These are phyloP conservation scores for Meandrusa payeni DNA, from an alignment of 2,888 invertebrate species.

Conservation along the genomic window DNA sequence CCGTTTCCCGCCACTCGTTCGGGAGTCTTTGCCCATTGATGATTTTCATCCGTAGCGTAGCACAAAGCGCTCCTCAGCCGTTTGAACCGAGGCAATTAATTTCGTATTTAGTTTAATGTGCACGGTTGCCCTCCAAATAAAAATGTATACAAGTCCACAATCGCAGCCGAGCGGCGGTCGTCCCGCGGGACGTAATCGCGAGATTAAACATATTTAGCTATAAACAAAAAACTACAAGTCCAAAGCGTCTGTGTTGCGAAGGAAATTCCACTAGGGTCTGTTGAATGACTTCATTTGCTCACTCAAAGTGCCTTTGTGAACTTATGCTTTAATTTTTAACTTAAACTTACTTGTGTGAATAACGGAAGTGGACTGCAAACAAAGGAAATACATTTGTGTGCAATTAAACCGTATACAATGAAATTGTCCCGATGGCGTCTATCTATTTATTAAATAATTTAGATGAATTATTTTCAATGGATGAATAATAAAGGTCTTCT, in stretches of 20 bases:
- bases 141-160: conserved; percentile 3
- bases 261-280: conserved; percentile 7
- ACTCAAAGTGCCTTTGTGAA: conserved; percentile 17
- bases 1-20: conserved; percentile 23
- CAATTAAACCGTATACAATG: too few species aligned
- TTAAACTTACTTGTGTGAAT: conserved; percentile 13
- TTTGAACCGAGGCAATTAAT: conserved; percentile 19
- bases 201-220: conserved; percentile 20
- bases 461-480: too few species aligned
- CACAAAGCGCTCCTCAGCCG: conserved; percentile 16
- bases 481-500: too few species aligned
- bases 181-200: conserved; percentile 15
- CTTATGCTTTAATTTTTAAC: conserved; percentile 11
- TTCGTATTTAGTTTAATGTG: conserved; percentile 19
- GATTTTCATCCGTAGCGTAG: conserved; percentile 25
- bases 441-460: too few species aligned
- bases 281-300: conserved; percentile 23
- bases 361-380: conserved; percentile 17
- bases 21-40: conserved; percentile 27
- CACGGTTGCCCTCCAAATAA: conserved; percentile 7
- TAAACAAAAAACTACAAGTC: conserved; percentile 16
- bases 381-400: conserved; percentile 12
- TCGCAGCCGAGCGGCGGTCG: conserved; percentile 3
- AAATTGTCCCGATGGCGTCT: too few species aligned
- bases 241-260: conserved; percentile 11